A percentile compares a stretch with the other conserved stretches of the same genome.
These are phyloP conservation scores for Campoplex capitator DNA, from an alignment of 2,888 invertebrate genomes.

Conservation along the genomic window DNA sequence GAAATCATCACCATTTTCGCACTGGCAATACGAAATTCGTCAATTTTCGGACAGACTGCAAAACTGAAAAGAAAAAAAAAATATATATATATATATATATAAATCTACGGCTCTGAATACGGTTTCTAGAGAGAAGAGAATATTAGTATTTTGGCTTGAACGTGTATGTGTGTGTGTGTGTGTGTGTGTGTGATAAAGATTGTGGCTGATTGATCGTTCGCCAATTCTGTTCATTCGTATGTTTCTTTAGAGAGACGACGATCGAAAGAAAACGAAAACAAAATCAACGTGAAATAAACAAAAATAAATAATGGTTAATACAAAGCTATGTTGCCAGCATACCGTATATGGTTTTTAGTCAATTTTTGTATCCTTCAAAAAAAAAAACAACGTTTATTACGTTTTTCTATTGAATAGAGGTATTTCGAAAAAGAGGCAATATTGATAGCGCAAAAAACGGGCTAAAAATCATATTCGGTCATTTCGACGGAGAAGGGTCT, in stretches of 20 bases:
- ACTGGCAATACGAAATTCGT: background rate
- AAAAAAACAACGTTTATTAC: background rate
- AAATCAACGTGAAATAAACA: background rate
- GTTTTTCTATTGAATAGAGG: background rate
- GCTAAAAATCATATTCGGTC: slow-evolving; percentile 25
- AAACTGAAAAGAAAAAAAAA: background rate
- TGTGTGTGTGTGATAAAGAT: slow-evolving; percentile 38
- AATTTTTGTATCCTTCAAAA: background rate
- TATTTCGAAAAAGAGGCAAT: slow-evolving; percentile 25
- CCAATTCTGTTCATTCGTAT: background rate
- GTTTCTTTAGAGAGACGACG: slow-evolving; percentile 49
- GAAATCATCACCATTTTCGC: background rate
- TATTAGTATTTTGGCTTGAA: slow-evolving; percentile 13
- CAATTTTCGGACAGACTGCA: background rate
- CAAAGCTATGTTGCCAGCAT: slow-evolving; percentile 54
- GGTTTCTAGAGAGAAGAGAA: slow-evolving; percentile 63
- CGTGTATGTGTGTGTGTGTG: slow-evolving; percentile 10
- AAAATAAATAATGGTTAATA: slow-evolving; percentile 31
- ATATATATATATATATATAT: background rate
- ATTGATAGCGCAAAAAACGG: slow-evolving; percentile 11
- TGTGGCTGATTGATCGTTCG: slow-evolving; percentile 12
- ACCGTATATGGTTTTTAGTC: slow-evolving; percentile 42
- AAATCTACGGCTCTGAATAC: slow-evolving; percentile 77
- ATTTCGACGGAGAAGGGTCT: slow-evolving; percentile 25
- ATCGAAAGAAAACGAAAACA: slow-evolving; percentile 32